Base-by-base conservation (phyloP, 2,797 vertebrate genomes). In the Phataginus tricuspis region DNA sequence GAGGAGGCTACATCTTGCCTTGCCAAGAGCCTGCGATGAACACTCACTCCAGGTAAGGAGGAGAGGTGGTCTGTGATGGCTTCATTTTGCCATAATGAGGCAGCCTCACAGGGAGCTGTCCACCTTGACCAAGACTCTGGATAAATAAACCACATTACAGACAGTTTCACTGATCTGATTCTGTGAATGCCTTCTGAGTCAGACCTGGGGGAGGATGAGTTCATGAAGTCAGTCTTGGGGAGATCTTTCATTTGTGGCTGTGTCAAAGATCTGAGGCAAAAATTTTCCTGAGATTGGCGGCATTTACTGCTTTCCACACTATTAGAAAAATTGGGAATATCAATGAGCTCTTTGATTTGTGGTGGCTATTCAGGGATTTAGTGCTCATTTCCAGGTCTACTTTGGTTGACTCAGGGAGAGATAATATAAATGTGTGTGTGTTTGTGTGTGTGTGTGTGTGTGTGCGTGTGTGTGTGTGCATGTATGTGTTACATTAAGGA, bases 1-100 rank as follows among this genome's bases (percentile, higher is more conserved):
- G 99, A 98, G 99, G 99, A 15, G 99, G 99, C 57, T 97, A 99
- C 95, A 99, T 99, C 95, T 72, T 99, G 45, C 99, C 99, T 23
- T 99, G 99, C 98, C 99, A 99, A 97, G 97, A 89, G 61, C 98
- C 99, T 94, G 99, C 98, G 34, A 98, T 86, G 2, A 99, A 98
- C 77, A 99, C 99, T 25, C 3, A 49, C 2, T 92, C 95, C 97
- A 99, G 99, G 99, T 99, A 90, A 92, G 86, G 64, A 23, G 31
- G 2, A 34, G 8, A 31, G 1, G 13, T 5, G 0, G 23, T 9
- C 5, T 11, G 12, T 29, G 16, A 12, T 7, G 69, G 37, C 27
- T 37, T 78, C 8, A 0, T 18, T 34, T 21, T 12, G 1, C 5
- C 2, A 0, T n/a, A 1, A 13, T 0, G 39, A 49, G 25, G 31